These are phyloP conservation scores for Nestor notabilis DNA, from an alignment of 2,113 vertebrate genomes.

Conservation along the genomic window DNA sequence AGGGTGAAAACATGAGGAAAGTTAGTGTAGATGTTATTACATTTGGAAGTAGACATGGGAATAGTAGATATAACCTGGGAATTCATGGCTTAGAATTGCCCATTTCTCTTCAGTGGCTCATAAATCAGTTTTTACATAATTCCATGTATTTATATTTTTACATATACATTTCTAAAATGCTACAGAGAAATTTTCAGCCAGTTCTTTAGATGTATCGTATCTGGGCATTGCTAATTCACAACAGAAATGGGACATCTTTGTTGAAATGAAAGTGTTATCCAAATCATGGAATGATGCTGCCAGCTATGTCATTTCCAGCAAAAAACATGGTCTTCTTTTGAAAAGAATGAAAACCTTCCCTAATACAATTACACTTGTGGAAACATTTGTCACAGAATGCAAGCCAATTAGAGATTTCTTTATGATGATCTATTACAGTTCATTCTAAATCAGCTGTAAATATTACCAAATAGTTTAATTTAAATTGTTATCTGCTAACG, in stretches of 20 bases:
- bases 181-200: background rate
- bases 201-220: background rate
- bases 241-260: background rate
- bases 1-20: background rate
- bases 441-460: constrained; percentile 3
- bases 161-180: background rate
- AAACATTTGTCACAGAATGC: background rate
- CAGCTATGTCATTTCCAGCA: background rate
- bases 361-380: background rate
- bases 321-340: background rate
- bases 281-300: background rate
- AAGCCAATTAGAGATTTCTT: constrained; percentile 27
- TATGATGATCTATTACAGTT: constrained; percentile 3
- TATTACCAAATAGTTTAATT: background rate
- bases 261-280: background rate
- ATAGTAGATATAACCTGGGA: background rate
- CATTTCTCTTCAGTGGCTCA: background rate
- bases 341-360: constrained; percentile 11
- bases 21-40: background rate
- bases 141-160: background rate
- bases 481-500: background rate
- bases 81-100: background rate
- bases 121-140: background rate
- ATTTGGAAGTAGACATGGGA: background rate
- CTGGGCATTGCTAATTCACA: background rate